phyloP scores from a whole-genome alignment of 1,140 invertebrate species.

The Halictus rubicundus region DNA sequence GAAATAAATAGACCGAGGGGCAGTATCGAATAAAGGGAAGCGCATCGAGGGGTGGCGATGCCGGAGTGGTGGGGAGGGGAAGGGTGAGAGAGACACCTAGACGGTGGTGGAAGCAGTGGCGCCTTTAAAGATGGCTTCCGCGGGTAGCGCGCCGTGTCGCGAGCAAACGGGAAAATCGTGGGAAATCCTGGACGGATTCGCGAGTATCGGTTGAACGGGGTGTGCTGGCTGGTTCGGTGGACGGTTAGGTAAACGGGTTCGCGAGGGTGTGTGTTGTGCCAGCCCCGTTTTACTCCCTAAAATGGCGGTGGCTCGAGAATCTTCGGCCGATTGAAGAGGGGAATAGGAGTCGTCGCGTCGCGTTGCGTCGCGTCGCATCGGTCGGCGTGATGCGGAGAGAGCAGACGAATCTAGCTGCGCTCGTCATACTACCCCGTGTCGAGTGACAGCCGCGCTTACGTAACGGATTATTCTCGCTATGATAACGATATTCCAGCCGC shows the following conservation, averaged over 20 bases:
- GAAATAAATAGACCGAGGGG: neutral
- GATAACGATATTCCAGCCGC: constrained; percentile 67
- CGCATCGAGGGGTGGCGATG: neutral
- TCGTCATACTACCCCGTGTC: constrained; percentile 68
- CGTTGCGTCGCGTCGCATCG: too few relatives aligned
- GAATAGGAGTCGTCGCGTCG: constrained; percentile 4
- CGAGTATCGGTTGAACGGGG: neutral
- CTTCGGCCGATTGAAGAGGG: neutral
- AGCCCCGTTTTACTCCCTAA: too few relatives aligned
- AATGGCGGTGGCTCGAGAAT: neutral
- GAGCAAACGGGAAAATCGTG: constrained; percentile 28
- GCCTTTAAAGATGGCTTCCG: constrained; percentile 65
- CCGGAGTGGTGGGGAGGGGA: constrained; percentile 9
- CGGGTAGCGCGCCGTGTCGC: constrained; percentile 34
- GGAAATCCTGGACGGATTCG: constrained; percentile 14
- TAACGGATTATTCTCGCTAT: constrained; percentile 75
- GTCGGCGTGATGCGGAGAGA: constrained; percentile 38
- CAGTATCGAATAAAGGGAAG: neutral
- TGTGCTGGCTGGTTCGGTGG: neutral
- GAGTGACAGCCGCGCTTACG: constrained; percentile 75
- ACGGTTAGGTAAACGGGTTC: neutral
- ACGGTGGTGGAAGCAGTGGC: constrained; percentile 50
- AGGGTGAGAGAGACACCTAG: constrained; percentile 7
- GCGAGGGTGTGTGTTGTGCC: neutral
- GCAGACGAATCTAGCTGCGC: constrained; percentile 43